Evolutionary conservation across 2,113 vertebrate species (phyloP).

Genomic region (Ptyas mucosa): DNA sequence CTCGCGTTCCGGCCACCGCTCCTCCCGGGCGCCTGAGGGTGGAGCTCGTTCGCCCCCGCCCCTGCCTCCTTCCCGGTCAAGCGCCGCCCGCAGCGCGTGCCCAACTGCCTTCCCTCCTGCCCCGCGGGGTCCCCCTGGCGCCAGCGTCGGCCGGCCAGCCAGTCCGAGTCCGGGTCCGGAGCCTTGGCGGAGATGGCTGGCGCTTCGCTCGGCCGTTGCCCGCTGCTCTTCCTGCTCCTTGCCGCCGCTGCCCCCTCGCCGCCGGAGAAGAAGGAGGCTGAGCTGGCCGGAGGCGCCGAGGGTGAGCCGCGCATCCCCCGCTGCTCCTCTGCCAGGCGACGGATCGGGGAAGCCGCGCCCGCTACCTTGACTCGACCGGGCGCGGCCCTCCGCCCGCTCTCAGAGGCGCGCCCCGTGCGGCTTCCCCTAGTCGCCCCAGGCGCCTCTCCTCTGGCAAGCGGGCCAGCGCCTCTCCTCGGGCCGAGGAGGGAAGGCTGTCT

Average conservation of each 20-base stretch:
- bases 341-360: neutral
- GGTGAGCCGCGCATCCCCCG: neutral
- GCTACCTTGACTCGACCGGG: neutral
- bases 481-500: neutral
- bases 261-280: neutral
- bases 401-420: neutral
- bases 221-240: neutral
- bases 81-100: neutral
- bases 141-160: constrained; percentile 26
- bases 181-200: neutral
- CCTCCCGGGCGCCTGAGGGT: neutral
- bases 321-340: neutral
- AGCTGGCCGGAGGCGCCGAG: neutral
- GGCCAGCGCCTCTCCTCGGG: neutral
- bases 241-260: neutral
- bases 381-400: neutral
- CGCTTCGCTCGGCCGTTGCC: too few species aligned
- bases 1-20: neutral
- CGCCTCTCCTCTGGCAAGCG: neutral
- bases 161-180: neutral
- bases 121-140: neutral
- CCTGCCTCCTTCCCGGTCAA: neutral
- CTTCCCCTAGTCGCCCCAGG: neutral
- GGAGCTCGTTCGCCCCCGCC: neutral
- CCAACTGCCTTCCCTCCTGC: neutral